A percentile compares a stretch with the other conserved stretches of the same genome.
These are phyloP conservation scores for Plutella xylostella DNA, from an alignment of 2,888 invertebrate species.

Conservation along the genomic window DNA sequence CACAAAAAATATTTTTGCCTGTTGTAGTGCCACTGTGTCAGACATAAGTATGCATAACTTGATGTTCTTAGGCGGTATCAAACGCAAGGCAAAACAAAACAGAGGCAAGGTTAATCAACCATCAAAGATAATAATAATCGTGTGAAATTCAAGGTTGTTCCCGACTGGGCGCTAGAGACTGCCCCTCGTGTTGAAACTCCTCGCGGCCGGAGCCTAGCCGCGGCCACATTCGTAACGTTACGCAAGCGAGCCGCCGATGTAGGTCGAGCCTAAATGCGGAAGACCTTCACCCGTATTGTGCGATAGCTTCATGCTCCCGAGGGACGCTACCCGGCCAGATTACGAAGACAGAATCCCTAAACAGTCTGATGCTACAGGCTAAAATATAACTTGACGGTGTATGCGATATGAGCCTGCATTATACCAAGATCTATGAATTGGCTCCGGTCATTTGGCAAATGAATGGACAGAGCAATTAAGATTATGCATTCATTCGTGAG, in stretches of 20 bases:
- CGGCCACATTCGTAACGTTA: constrained; percentile 27
- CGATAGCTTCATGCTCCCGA: constrained; percentile 36
- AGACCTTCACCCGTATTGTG: constrained; percentile 61
- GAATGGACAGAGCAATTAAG: too few species aligned
- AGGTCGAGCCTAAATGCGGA: constrained; percentile 54
- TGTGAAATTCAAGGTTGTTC: not conserved
- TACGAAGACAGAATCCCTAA: too few species aligned
- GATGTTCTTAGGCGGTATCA: too few species aligned
- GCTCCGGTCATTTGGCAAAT: constrained; percentile 5
- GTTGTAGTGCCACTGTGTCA: too few species aligned
- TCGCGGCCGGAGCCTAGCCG: constrained; percentile 27
- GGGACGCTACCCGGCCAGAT: constrained; percentile 30
- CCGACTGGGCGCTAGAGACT: not conserved
- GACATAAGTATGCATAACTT: too few species aligned
- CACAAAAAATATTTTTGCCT: too few species aligned
- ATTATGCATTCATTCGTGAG: too few species aligned
- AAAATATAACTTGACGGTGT: not conserved
- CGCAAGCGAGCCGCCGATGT: constrained; percentile 44
- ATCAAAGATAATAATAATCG: not conserved
- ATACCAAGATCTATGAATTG: constrained; percentile 9
- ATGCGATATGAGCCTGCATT: not conserved
- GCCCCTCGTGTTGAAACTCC: constrained; percentile 30
- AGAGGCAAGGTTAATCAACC: not conserved
- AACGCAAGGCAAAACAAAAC: constrained; percentile 7
- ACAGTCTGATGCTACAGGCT: too few species aligned